These are phyloP conservation scores for Garrulus glandarius DNA, from an alignment of 2,797 vertebrate genomes.

Conservation along the genomic window DNA sequence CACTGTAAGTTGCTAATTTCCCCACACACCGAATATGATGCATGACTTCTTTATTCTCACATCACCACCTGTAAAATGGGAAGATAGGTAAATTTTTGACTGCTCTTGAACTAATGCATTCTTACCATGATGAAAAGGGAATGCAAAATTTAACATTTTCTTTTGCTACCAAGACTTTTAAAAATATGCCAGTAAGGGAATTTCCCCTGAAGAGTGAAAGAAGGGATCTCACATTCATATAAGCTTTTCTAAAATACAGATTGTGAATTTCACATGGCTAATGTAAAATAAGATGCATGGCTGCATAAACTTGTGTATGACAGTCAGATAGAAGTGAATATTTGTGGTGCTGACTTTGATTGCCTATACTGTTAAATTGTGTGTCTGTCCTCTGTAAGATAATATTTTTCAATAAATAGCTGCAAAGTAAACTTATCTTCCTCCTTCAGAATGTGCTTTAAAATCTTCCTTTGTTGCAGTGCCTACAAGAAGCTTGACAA, in stretches of 20 bases:
- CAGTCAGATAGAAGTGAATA: neutral
- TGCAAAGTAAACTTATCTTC: neutral
- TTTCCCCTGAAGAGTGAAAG: neutral
- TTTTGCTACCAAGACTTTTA: neutral
- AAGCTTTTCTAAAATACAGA: neutral
- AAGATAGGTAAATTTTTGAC: neutral
- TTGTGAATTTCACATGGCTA: neutral
- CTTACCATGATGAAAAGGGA: neutral
- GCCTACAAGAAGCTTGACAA: neutral
- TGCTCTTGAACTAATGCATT: neutral
- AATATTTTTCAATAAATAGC: neutral
- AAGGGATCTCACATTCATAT: neutral
- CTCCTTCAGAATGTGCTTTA: neutral
- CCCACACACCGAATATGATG: neutral
- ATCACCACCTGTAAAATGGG: neutral
- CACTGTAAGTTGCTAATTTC: neutral
- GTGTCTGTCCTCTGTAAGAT: neutral
- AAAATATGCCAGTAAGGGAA: neutral
- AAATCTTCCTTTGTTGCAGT: neutral
- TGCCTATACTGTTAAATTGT: neutral
- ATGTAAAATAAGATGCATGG: neutral
- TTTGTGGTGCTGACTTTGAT: neutral
- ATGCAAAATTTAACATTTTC: neutral
- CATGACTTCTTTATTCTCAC: neutral
- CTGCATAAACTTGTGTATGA: neutral